A percentile compares a stretch with the other conserved stretches of the same genome.
Evolutionary conservation across 1,140 invertebrate species (phyloP).

Genomic region (Lethocerus indicus): DNA sequence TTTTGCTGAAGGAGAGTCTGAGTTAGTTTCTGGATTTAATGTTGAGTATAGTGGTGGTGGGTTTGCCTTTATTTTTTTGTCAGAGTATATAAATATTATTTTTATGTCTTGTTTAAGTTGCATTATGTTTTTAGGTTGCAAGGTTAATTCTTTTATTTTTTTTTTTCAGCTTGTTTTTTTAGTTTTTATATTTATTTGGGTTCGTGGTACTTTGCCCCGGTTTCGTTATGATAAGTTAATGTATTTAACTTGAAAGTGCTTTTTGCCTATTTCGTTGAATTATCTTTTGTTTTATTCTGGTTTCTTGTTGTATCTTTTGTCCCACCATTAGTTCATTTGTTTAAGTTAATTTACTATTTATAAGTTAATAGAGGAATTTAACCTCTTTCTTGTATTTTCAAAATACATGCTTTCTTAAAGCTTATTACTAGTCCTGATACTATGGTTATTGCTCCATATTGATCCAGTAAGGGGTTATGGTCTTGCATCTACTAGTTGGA

Average conservation of each 20-base stretch:
- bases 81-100: constrained; percentile 48
- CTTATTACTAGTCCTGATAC: too few relatives aligned
- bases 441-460: too few relatives aligned
- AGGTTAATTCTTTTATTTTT: constrained; percentile 27
- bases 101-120: constrained; percentile 39
- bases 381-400: too few relatives aligned
- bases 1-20: constrained; percentile 55
- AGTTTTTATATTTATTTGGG: constrained; percentile 35
- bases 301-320: too few relatives aligned
- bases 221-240: constrained; percentile 43
- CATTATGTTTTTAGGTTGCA: constrained; percentile 31
- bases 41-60: constrained; percentile 43
- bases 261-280: constrained; percentile 33
- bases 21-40: constrained; percentile 62
- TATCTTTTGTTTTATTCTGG: constrained; percentile 13
- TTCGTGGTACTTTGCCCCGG: constrained; percentile 34
- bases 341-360: too few relatives aligned
- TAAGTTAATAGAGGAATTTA: too few relatives aligned
- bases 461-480: too few relatives aligned
- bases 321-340: too few relatives aligned
- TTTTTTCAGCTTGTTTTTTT: constrained; percentile 31
- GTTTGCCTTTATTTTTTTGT: constrained; percentile 58
- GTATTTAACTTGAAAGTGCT: constrained; percentile 34
- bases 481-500: too few relatives aligned
- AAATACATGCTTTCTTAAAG: too few relatives aligned